phyloP scores from a whole-genome alignment of 1,140 invertebrate genomes.

The Drosophila lacertosa region DNA sequence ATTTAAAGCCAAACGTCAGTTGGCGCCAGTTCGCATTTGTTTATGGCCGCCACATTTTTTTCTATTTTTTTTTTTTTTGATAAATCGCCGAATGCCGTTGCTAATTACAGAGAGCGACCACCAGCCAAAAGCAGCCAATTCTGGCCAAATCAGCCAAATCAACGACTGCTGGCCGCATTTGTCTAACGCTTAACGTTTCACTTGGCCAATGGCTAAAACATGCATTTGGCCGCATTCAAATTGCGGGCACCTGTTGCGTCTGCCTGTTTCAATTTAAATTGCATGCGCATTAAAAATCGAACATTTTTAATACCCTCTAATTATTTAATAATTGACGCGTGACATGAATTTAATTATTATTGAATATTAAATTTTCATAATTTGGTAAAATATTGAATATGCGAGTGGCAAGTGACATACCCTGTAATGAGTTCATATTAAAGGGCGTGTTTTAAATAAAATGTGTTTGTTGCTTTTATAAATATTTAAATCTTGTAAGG shows the following conservation, averaged over 20 bases:
- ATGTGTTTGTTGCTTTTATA: too few relatives aligned
- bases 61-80: too few relatives aligned
- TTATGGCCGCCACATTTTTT: slow-evolving; percentile 26
- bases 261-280: slow-evolving; percentile 41
- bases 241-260: slow-evolving; percentile 16
- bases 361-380: neutral
- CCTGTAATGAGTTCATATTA: too few relatives aligned
- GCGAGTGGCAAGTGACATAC: too few relatives aligned
- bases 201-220: slow-evolving; percentile 13
- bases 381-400: too few relatives aligned
- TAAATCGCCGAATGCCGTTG: slow-evolving; percentile 43
- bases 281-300: slow-evolving; percentile 14
- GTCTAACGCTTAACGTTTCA: slow-evolving; percentile 16
- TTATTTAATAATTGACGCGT: neutral
- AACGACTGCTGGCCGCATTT: slow-evolving; percentile 13
- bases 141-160: slow-evolving; percentile 20
- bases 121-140: slow-evolving; percentile 1
- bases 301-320: slow-evolving; percentile 7
- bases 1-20: slow-evolving; percentile 20
- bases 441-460: too few relatives aligned
- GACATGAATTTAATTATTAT: neutral
- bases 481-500: too few relatives aligned
- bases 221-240: slow-evolving; percentile 22
- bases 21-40: slow-evolving; percentile 43
- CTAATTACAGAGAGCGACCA: slow-evolving; percentile 27